Evolutionary conservation across 2,113 vertebrate genomes (phyloP).

Genomic region (Cyprinodon brontotheroides): DNA sequence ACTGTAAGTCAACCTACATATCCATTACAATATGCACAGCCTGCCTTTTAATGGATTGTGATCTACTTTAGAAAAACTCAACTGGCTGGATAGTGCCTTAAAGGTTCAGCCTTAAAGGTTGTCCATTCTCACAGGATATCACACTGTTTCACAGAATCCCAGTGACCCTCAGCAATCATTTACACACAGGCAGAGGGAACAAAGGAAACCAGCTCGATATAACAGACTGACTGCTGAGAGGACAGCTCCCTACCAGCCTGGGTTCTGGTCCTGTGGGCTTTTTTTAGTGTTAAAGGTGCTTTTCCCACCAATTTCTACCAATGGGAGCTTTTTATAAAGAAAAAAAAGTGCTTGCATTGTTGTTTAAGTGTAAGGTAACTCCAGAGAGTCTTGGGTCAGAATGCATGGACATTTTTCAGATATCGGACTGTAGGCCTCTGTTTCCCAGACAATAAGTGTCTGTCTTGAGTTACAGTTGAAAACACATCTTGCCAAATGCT

Average conservation of each 20-base stretch:
- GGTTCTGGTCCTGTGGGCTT: slow-evolving; percentile 43
- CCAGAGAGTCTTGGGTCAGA: slow-evolving; percentile 30
- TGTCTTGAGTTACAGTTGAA: slow-evolving; percentile 29
- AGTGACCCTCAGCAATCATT: slow-evolving; percentile 44
- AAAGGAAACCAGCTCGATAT: slow-evolving; percentile 58
- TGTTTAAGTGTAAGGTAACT: slow-evolving; percentile 57
- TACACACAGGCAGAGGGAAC: slow-evolving; percentile 54
- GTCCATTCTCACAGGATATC: slow-evolving; percentile 53
- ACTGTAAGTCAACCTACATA: not conserved
- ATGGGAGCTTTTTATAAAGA: slow-evolving; percentile 9
- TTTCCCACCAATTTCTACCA: slow-evolving; percentile 63
- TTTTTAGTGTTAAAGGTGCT: slow-evolving; percentile 50
- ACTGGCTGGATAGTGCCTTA: slow-evolving; percentile 25
- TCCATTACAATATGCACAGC: slow-evolving; percentile 5
- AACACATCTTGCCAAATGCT: slow-evolving; percentile 7
- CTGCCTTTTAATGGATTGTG: slow-evolving; percentile 56
- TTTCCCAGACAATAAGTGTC: slow-evolving; percentile 41
- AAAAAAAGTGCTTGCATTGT: slow-evolving; percentile 29
- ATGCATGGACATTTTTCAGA: slow-evolving; percentile 26
- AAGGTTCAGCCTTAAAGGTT: slow-evolving; percentile 50
- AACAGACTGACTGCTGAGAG: slow-evolving; percentile 59
- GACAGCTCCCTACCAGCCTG: slow-evolving; percentile 39
- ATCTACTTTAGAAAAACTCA: slow-evolving; percentile 30
- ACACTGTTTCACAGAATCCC: slow-evolving; percentile 53
- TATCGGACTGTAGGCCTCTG: slow-evolving; percentile 38